A percentile compares a stretch with the other conserved stretches of the same genome.
These are phyloP conservation scores for Sebastes trivittatus DNA, from an alignment of 2,797 vertebrate genomes.

Conservation along the genomic window DNA sequence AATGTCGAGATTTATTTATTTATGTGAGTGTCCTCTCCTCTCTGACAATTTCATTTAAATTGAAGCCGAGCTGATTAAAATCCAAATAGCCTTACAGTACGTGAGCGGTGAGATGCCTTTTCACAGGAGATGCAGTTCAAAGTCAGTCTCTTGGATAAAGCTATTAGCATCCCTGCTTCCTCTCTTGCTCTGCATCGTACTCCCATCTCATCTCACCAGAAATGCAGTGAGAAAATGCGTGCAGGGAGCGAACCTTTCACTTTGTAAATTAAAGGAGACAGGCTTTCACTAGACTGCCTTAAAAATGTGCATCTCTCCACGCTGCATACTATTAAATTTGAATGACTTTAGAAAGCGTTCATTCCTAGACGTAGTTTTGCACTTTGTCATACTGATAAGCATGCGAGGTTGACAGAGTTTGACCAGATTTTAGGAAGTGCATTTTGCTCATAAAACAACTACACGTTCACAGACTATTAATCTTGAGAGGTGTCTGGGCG, in stretches of 20 bases:
- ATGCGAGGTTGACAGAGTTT: neutral
- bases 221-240: slow-evolving; percentile 15
- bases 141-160: slow-evolving; percentile 39
- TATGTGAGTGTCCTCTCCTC: neutral
- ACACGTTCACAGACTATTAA: slow-evolving; percentile 20
- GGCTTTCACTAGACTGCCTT: slow-evolving; percentile 24
- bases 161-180: slow-evolving; percentile 24
- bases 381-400: slow-evolving; percentile 16
- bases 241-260: slow-evolving; percentile 13
- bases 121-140: slow-evolving; percentile 23
- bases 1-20: neutral
- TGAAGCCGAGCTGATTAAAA: slow-evolving; percentile 13
- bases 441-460: slow-evolving; percentile 19
- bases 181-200: neutral
- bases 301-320: slow-evolving; percentile 23
- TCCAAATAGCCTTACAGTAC: neutral
- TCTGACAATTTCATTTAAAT: neutral
- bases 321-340: slow-evolving; percentile 31
- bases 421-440: slow-evolving; percentile 17
- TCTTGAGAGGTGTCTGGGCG: slow-evolving; percentile 3
- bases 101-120: slow-evolving; percentile 6
- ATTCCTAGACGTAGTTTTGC: slow-evolving; percentile 13
- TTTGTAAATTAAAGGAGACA: slow-evolving; percentile 58
- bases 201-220: slow-evolving; percentile 38
- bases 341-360: slow-evolving; percentile 40